A percentile compares a stretch with the other conserved stretches of the same genome.
These are phyloP conservation scores for Pogonognathellus flavescens DNA, from an alignment of 1,140 invertebrate species.

Conservation along the genomic window DNA sequence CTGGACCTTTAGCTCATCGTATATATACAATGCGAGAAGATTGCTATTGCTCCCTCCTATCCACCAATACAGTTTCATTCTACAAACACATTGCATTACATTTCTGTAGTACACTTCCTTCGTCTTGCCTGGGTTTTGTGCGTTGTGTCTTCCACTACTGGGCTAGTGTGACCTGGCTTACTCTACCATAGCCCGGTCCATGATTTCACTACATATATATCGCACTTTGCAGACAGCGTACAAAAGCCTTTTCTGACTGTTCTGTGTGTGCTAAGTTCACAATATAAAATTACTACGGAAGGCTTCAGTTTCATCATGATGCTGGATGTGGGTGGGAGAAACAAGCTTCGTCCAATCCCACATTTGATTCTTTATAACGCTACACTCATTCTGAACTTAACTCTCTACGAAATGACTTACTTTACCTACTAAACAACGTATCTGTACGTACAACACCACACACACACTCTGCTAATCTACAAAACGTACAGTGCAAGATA, in stretches of 20 bases:
- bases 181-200: background rate
- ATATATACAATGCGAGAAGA: background rate
- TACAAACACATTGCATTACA: slow-evolving; percentile 5
- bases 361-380: slow-evolving; percentile 33
- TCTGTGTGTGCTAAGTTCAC: slow-evolving; percentile 36
- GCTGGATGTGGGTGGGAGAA: slow-evolving; percentile 48
- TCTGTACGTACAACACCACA: background rate
- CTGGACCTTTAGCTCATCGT: slow-evolving; percentile 19
- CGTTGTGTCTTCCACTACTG: slow-evolving; percentile 20
- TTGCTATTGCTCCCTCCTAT: background rate
- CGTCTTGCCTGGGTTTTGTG: slow-evolving; percentile 17
- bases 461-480: too few species aligned
- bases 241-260: slow-evolving; percentile 26
- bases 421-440: background rate
- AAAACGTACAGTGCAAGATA: too few species aligned
- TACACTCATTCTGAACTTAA: slow-evolving; percentile 30
- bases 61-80: slow-evolving; percentile 28
- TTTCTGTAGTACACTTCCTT: slow-evolving; percentile 31
- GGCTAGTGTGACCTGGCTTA: slow-evolving; percentile 18
- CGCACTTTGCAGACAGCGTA: background rate
- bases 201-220: slow-evolving; percentile 21
- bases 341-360: slow-evolving; percentile 49
- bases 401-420: background rate
- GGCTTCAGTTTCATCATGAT: slow-evolving; percentile 42
- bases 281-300: slow-evolving; percentile 49